Base-by-base conservation (phyloP, 2,888 invertebrate species). In the Caenorhabditis wallacei region DNA sequence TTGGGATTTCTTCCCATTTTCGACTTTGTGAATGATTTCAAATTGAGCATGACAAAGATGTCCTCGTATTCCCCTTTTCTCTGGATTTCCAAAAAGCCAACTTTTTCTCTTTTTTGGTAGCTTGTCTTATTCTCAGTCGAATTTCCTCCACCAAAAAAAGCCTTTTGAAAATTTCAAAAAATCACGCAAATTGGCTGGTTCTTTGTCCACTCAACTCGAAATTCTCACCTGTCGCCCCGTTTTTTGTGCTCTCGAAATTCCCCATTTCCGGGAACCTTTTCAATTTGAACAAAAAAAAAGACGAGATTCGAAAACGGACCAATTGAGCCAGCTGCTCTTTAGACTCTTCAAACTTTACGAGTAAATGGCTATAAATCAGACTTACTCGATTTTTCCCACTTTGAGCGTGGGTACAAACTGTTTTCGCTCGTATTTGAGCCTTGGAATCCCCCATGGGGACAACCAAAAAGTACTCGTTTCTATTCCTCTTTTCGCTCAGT, bases 21-120 rank as follows among this genome's bases (percentile, higher is more conserved):
- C 63, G 18, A 24, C n/a, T 35, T 75, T n/a, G n/a, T 76, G 75
- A 76, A 76, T 76, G 53, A 59, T 66, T 54, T 68, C 56, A 76
- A 76, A 68, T 76, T 76, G 75, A 51, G 61, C 20, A 13, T 51
- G n/a, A n/a, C n/a, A n/a, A n/a, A n/a, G n/a, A n/a, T n/a, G n/a
- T n/a, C n/a, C n/a, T n/a, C n/a, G n/a, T n/a, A n/a, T n/a, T n/a
- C n/a, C n/a, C n/a, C n/a, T n/a, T n/a, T n/a, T n/a, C n/a, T n/a
- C n/a, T n/a, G n/a, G n/a, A n/a, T n/a, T n/a, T n/a, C n/a, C n/a
- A n/a, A n/a, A n/a, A n/a, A n/a, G n/a, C n/a, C n/a, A n/a, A n/a
- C n/a, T n/a, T 46, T 56, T 56, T 20, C 30, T 26, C 54, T 54
- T 71, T 51, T 53, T 53, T 37, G 40, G n/a, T 7, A n/a, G n/a